A percentile compares a stretch with the other conserved stretches of the same genome.
These are phyloP conservation scores for Chalcosyrphus nemorum DNA, from an alignment of 2,888 invertebrate species.

Conservation along the genomic window DNA sequence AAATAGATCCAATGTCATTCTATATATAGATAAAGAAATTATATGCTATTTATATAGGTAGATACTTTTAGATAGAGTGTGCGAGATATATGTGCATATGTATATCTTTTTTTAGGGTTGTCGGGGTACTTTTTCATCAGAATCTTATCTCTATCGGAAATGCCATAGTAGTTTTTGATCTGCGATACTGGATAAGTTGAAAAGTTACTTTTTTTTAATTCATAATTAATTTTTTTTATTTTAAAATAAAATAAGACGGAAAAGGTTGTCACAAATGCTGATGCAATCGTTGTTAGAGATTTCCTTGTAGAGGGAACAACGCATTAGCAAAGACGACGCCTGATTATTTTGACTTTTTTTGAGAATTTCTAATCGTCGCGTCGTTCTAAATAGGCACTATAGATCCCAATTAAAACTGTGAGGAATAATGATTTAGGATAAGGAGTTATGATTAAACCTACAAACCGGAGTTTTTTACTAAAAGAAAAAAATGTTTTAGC, in stretches of 20 bases:
- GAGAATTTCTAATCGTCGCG: not conserved
- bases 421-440: not conserved
- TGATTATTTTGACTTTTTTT: not conserved
- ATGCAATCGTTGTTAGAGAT: conserved; percentile 1
- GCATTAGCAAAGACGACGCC: not conserved
- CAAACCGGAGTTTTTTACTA: not conserved
- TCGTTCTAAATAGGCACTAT: not conserved
- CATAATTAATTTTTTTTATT: not conserved
- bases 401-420: not conserved
- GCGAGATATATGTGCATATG: not conserved
- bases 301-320: not conserved
- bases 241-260: not conserved
- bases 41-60: not conserved
- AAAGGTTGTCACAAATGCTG: not conserved
- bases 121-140: not conserved
- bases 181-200: not conserved
- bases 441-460: not conserved
- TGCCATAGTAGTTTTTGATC: not conserved
- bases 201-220: not conserved
- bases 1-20: not conserved
- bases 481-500: no score
- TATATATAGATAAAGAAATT: not conserved
- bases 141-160: conserved; percentile 21
- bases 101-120: not conserved
- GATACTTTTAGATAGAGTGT: not conserved